Evolutionary conservation across 2,888 invertebrate species (phyloP), one percentile per base, ranked within the genome.

Genomic region (Augochlorella aurata): DNA sequence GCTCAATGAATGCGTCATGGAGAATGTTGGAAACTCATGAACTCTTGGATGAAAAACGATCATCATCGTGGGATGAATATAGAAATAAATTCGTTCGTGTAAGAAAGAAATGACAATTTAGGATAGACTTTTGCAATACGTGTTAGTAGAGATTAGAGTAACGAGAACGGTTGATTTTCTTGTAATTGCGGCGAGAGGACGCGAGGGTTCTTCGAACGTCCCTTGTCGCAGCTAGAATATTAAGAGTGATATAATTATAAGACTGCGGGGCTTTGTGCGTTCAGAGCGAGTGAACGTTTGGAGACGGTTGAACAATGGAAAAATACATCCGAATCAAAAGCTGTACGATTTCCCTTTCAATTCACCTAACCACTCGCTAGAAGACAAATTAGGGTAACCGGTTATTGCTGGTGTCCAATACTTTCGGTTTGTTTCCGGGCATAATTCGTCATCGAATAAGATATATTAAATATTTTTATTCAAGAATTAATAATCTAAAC

Each of bases 81-180:
- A 65, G 9, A 65, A 12, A 65, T 12, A 44, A 65, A 65, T 65
- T 38, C 65, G 65, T 65, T 65, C 10, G 44, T n/a, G 29, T 63
- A 63, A 63, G 29, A 9, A 63, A 38, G 65, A 65, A 44, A 18
- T 12, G 65, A 44, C 1, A n/a, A 44, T 71, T 58, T 71, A 10
- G 24, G 45, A 47, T 61, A 47, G 18, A 18, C 24, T 24, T 71
- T 45, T 69, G 54, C 24, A 45, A 45, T 24, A 54, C 54, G 16
- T 54, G 21, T 44, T 54, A 70, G 38, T 21, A 54, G 38, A 58
- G 45, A 52, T 71, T 58, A 47, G 21, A 12, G 18, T n/a, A 18
- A n/a, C 47, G 12, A 29, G 44, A 47, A 71, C 10, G 54, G 44
- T 38, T 69, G 16, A 54, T 70, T 52, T 54, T 49, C 49, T 69